Base-by-base conservation (phyloP, 2,888 invertebrate species). In the Ormyrus rosae region DNA sequence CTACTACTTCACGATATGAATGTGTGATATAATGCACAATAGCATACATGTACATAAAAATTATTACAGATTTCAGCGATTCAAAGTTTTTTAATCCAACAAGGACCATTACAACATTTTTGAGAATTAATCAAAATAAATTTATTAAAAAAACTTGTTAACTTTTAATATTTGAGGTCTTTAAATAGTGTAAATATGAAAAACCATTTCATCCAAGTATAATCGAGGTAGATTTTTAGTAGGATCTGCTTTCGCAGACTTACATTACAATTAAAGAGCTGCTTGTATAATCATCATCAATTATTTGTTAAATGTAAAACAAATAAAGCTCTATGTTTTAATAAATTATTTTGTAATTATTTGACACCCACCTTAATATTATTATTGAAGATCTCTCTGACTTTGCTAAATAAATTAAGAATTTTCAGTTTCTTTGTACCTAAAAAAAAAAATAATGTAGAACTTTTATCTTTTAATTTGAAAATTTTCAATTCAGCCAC, bases 381-480 rank as follows among this genome's bases (percentile, higher is more conserved):
- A 34, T 34, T 34, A 34, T 34, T 34, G 34, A 34, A 34, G 34
- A 34, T 34, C 4, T 34, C 34, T 19, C 19, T 19, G 2, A 13
- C 55, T 53, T 65, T 51, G 45, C n/a, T 19, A 67, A 4, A 48
- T 68, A 75, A 34, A 69, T 46, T 91, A 95, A 10, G 95, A 95
- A 90, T 96, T 94, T 91, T 96, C 94, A 48, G 94, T 94, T 92
- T 96, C 94, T 89, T 96, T 94, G 90, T 92, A 94, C 90, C 94
- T 94, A 92, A 82, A 93, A 93, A 48, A 80, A 85, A 84, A 85
- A 84, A 86, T 78, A 82, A 10, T 11, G 61, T 64, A 13, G 34
- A 34, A 34, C 34, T 34, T 34, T 34, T 34, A 34, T 34, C 34
- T 34, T 34, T 34, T 34, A 34, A 34, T 34, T 34, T 34, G 34